A percentile compares a stretch with the other conserved stretches of the same genome.
These are phyloP conservation scores for Nyctibius bracteatus DNA, from an alignment of 2,113 vertebrate species.

Conservation along the genomic window DNA sequence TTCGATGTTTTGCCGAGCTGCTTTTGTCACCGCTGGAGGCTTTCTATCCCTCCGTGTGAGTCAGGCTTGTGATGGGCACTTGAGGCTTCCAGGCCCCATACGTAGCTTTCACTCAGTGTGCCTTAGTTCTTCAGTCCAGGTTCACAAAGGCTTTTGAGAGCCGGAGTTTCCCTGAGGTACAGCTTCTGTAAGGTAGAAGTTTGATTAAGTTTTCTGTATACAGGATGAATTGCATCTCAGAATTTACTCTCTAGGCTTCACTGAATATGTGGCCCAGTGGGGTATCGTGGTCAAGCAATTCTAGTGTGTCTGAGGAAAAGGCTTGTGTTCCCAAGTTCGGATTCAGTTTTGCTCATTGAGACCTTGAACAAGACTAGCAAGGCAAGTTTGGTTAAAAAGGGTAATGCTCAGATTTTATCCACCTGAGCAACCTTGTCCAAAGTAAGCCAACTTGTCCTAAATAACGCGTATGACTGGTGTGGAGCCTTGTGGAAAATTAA, in stretches of 20 bases:
- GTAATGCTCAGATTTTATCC: neutral
- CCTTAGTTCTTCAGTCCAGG: neutral
- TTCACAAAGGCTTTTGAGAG: neutral
- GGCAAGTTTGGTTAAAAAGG: neutral
- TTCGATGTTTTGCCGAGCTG: neutral
- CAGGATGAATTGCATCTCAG: neutral
- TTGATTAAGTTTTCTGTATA: neutral
- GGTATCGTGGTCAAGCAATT: neutral
- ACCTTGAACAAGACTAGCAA: neutral
- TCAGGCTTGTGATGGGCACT: neutral
- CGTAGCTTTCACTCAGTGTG: accelerated
- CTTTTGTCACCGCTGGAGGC: neutral
- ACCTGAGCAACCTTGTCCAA: neutral
- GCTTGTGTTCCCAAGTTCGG: neutral
- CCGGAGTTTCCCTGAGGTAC: neutral
- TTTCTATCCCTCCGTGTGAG: accelerated
- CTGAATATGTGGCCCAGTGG: too few species aligned
- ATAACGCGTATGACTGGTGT: accelerated
- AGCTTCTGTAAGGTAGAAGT: accelerated
- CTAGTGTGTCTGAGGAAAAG: neutral
- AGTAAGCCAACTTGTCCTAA: neutral
- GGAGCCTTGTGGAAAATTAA: neutral
- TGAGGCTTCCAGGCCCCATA: neutral
- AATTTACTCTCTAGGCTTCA: neutral
- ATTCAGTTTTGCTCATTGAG: neutral